phyloP scores from a whole-genome alignment of 2,888 invertebrate genomes.

The Phyllotreta striolata region DNA sequence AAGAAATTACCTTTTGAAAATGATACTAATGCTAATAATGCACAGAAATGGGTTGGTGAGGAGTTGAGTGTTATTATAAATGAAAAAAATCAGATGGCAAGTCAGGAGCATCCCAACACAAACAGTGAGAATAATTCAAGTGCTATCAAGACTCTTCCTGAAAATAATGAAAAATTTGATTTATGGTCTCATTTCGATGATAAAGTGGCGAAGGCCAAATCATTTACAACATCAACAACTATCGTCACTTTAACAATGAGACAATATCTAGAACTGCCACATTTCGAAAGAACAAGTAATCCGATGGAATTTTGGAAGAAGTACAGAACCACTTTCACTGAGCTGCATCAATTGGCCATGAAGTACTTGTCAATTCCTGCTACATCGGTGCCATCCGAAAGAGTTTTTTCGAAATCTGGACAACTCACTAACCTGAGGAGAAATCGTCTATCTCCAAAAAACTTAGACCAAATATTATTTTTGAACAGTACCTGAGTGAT shows the following conservation, averaged over 20 bases:
- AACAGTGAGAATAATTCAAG: background rate
- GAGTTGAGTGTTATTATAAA: slow-evolving; percentile 27
- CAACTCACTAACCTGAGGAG: slow-evolving; percentile 56
- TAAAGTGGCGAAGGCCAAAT: slow-evolving; percentile 30
- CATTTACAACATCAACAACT: slow-evolving; percentile 28
- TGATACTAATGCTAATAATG: slow-evolving; percentile 35
- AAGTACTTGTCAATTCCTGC: slow-evolving; percentile 42
- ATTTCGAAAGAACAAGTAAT: slow-evolving; percentile 32
- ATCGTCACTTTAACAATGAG: slow-evolving; percentile 25
- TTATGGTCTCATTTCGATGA: slow-evolving; percentile 35
- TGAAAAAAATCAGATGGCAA: slow-evolving; percentile 1
- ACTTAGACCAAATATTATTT: no score
- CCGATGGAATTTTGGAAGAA: slow-evolving; percentile 42
- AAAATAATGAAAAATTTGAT: background rate
- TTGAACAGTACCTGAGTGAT: background rate
- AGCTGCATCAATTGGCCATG: slow-evolving; percentile 37
- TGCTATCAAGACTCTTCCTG: background rate
- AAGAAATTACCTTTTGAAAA: slow-evolving; percentile 40
- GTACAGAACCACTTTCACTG: slow-evolving; percentile 37
- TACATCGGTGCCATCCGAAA: slow-evolving; percentile 45
- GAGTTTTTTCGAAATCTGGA: slow-evolving; percentile 46
- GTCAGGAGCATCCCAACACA: background rate
- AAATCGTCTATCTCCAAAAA: slow-evolving; percentile 67
- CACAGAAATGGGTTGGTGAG: slow-evolving; percentile 37
- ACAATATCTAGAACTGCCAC: slow-evolving; percentile 32